phyloP scores from a whole-genome alignment of 2,888 invertebrate species.

The Agrenia bidenticulata region DNA sequence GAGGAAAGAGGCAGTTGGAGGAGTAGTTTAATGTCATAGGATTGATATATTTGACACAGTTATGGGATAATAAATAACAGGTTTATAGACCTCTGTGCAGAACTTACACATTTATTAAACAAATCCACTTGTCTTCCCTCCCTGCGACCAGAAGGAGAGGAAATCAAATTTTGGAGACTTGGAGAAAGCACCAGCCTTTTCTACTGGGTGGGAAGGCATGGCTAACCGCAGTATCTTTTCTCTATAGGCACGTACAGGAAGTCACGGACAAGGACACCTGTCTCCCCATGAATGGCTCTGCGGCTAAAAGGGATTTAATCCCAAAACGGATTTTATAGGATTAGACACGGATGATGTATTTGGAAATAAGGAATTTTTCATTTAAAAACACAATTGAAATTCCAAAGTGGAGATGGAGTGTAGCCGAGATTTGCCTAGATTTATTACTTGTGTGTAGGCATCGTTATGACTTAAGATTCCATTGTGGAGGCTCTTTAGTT shows the following conservation, averaged over 20 bases:
- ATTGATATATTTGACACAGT: slow-evolving; percentile 44
- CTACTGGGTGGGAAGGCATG: background rate
- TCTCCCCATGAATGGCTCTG: slow-evolving; percentile 1
- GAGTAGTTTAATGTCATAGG: slow-evolving; percentile 9
- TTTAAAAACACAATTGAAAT: too few relatives aligned
- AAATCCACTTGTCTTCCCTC: slow-evolving; percentile 18
- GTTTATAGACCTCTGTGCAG: slow-evolving; percentile 39
- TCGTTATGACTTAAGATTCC: too few relatives aligned
- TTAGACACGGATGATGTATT: too few relatives aligned
- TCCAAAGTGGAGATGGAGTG: too few relatives aligned
- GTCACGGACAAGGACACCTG: slow-evolving; percentile 8
- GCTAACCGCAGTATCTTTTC: background rate
- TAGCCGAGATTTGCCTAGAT: too few relatives aligned
- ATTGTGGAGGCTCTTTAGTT: too few relatives aligned
- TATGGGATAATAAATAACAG: slow-evolving; percentile 47
- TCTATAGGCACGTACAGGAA: slow-evolving; percentile 4
- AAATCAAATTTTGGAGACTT: slow-evolving; percentile 10
- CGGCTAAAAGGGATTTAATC: background rate
- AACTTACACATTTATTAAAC: slow-evolving; percentile 44
- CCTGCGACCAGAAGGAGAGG: background rate
- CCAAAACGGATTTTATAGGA: too few relatives aligned
- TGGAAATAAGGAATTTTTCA: too few relatives aligned
- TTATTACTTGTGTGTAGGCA: too few relatives aligned
- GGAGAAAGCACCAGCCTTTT: background rate
- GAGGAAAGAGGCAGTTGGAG: background rate